Evolutionary conservation across 2,113 vertebrate genomes (phyloP).

Genomic region (Chionodraco myersi): DNA sequence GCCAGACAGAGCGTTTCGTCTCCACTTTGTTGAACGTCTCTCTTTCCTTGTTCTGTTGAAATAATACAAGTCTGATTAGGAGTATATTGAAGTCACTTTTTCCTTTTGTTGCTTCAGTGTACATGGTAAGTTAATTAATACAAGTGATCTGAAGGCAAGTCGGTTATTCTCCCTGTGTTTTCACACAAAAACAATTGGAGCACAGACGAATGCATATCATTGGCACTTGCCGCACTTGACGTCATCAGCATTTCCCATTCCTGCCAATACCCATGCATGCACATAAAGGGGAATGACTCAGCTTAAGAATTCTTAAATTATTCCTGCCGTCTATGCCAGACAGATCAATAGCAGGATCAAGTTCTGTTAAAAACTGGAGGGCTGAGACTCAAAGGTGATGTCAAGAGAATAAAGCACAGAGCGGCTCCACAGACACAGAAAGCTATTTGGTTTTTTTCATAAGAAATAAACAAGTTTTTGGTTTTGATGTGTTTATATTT

Average conservation of each 20-base stretch:
- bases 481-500: constrained; percentile 31
- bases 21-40: constrained; percentile 39
- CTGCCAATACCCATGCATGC: constrained; percentile 52
- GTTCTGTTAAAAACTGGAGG: constrained; percentile 31
- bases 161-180: neutral
- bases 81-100: constrained; percentile 10
- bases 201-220: constrained; percentile 24
- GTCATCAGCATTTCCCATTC: constrained; percentile 47
- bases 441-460: constrained; percentile 48
- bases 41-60: neutral
- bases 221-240: constrained; percentile 51
- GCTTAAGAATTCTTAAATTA: constrained; percentile 41
- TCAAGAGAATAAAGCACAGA: constrained; percentile 32
- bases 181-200: constrained; percentile 26
- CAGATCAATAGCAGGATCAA: constrained; percentile 61
- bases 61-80: constrained; percentile 3
- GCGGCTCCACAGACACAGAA: constrained; percentile 20
- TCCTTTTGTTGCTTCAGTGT: constrained; percentile 10
- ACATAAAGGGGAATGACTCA: constrained; percentile 62
- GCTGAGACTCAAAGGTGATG: constrained; percentile 45
- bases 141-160: constrained; percentile 26
- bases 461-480: constrained; percentile 21
- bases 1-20: constrained; percentile 60
- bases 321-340: constrained; percentile 22
- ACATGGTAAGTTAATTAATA: constrained; percentile 40